Evolutionary conservation across 2,113 vertebrate genomes (phyloP), one percentile per base, ranked within the genome.

Genomic region (Dicentrarchus labrax): DNA sequence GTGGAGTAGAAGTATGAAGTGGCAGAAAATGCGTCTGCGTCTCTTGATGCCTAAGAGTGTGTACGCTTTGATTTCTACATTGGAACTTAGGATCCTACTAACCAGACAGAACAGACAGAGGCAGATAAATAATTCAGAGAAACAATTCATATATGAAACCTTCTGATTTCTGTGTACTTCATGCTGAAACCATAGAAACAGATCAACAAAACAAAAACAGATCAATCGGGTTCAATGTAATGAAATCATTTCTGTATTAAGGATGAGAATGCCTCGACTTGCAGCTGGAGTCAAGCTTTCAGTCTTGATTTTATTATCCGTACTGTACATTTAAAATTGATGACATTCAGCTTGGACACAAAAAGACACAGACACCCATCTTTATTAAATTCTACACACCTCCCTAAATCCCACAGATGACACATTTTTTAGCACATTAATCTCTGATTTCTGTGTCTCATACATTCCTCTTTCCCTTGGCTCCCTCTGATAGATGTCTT

Each of bases 361-460:
- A 36, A 72, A 75, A 43, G 24, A 70, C n/a, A 22, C 65, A 72
- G 38, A 43, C 24, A n/a, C 38, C 7, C 60, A 51, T 86, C 24
- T 69, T 87, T 86, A 77, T 86, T 84, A 62, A 76, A 87, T 74
- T 80, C 69, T 38, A 21, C 30, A 73, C 67, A 82, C 72, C 22
- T 87, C 72, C 41, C 43, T 82, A 59, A 79, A 87, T 85, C 79
- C 72, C 66, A 74, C 77, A 67, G 38, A 72, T 83, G 73, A 77
- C 83, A 64, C 22, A 60, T 86, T 83, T 2, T 86, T 85, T 50
- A 61, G 36, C 48, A 45, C 69, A 85, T 85, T 62, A 75, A 84
- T 87, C 81, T 76, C 38, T 0, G 0, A 53, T 79, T 79, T 72
- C 19, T 81, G 65, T 78, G 65, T 78, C 56, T 85, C 64, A 60